Evolutionary conservation across 2,113 vertebrate species (phyloP), one percentile per base, ranked within the genome.

Genomic region (Gnathonemus echidnorhynchus): DNA sequence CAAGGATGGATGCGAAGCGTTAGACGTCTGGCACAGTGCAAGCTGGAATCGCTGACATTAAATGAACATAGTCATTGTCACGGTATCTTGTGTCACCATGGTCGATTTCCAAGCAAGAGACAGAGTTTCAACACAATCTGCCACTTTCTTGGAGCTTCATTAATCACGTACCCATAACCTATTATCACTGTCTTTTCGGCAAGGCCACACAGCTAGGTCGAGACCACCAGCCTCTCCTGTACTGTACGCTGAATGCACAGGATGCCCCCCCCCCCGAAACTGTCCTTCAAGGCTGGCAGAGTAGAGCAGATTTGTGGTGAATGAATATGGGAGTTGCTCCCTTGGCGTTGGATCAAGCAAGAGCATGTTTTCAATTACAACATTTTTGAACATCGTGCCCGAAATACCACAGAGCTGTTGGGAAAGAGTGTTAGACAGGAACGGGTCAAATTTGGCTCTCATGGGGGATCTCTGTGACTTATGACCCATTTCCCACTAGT

Each of bases 91-190:
- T 77, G 70, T 15, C 31, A 39, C 31, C 48, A 11, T n/a, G 27
- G 48, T 53, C 31, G 15, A 27, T 39, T 45, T 2, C 24, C 24
- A n/a, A 88, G 62, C 45, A 42, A 46, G 17, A 48, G 74, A n/a
- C 50, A 39, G 88, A 52, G 19, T 89, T 89, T 89, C 49, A 52
- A 35, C 48, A 21, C 70, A 56, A 89, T 83, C 88, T 21, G 24
- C 27, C 15, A 66, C n/a, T 66, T 7, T 21, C 19, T 56, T 5
- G 0, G 53, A 21, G 17, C 8, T 42, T 70, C 27, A 15, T 35
- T 21, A 74, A 35, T 45, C 8, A 70, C 48, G 49, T 27, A 80
- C n/a, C 31, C 27, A 27, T 5, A n/a, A 3, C 45, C n/a, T 52
- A 80, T 89, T 10, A 46, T 46, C 56, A 4, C 56, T 31, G 46